These are phyloP conservation scores for Acropternis orthonyx DNA, from an alignment of 2,797 vertebrate species.

Conservation along the genomic window DNA sequence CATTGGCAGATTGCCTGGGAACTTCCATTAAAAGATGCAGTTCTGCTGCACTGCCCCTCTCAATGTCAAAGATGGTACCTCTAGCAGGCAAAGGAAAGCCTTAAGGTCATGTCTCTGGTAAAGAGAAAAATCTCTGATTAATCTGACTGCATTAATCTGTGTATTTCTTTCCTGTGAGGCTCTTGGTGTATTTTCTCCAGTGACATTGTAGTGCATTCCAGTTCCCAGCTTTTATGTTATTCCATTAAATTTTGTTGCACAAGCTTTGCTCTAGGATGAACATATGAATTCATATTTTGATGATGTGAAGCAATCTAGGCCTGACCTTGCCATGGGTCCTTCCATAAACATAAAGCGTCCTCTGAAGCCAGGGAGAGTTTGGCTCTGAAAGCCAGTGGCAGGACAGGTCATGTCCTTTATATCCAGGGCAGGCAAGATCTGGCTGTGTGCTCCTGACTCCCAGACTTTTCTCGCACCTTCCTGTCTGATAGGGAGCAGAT, in stretches of 20 bases:
- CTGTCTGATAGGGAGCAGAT: not conserved
- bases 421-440: not conserved
- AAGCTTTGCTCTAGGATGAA: constrained; percentile 19
- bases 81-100: not conserved
- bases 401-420: not conserved
- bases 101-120: not conserved
- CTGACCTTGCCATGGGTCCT: not conserved
- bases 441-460: not conserved
- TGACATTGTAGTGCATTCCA: not conserved
- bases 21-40: not conserved
- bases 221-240: not conserved
- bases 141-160: not conserved
- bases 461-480: not conserved
- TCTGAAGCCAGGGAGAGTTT: not conserved
- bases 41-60: not conserved
- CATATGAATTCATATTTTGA: not conserved
- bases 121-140: not conserved
- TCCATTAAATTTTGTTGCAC: constrained; percentile 18
- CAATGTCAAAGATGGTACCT: not conserved
- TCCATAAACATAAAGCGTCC: not conserved
- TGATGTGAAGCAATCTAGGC: constrained; percentile 15
- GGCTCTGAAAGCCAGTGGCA: not conserved
- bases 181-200: not conserved
- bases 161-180: not conserved
- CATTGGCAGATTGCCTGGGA: constrained; percentile 18